These are phyloP conservation scores for Drosophila mimetica DNA, from an alignment of 2,888 invertebrate species.

Conservation along the genomic window DNA sequence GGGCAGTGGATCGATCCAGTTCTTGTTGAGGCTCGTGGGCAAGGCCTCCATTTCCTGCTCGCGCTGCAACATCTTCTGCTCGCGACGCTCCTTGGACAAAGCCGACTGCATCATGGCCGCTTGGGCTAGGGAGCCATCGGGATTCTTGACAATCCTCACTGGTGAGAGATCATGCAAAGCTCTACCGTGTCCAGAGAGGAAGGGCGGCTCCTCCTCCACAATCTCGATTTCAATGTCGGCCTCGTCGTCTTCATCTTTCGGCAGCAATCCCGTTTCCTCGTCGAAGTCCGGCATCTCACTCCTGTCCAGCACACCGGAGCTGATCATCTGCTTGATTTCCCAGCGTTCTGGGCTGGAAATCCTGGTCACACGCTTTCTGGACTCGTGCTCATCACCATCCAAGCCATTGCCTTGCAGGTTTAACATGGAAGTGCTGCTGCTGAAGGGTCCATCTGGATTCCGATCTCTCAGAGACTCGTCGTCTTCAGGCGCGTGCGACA, in stretches of 20 bases:
- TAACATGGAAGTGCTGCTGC: conserved; percentile 86
- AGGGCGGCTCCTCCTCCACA: conserved; percentile 99
- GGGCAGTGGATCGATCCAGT: conserved; percentile 98
- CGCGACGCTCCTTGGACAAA: conserved; percentile 97
- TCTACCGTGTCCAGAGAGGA: conserved; percentile 96
- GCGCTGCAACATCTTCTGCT: conserved; percentile 97
- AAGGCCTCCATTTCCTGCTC: conserved; percentile 95
- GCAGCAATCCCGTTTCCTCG: conserved; percentile 95
- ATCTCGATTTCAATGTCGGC: conserved; percentile 99
- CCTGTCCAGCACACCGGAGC: conserved; percentile 95
- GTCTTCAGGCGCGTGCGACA: conserved; percentile 88
- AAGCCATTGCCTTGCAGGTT: conserved; percentile 85
- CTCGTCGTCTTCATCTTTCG: conserved; percentile 96
- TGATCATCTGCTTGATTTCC: conserved; percentile 99
- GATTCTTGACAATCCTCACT: conserved; percentile 98
- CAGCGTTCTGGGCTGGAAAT: conserved; percentile 98
- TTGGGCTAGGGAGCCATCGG: conserved; percentile 99
- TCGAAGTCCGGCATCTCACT: conserved; percentile 99
- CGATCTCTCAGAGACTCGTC: conserved; percentile 86
- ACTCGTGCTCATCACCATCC: conserved; percentile 92
- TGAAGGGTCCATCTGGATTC: conserved; percentile 96
- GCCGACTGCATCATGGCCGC: conserved; percentile 99
- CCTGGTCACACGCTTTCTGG: conserved; percentile 93
- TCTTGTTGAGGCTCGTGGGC: conserved; percentile 93
- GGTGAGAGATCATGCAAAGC: conserved; percentile 96